Evolutionary conservation across 2,888 invertebrate species (phyloP), one percentile per base, ranked within the genome.

Genomic region (Rhagonycha fulva): DNA sequence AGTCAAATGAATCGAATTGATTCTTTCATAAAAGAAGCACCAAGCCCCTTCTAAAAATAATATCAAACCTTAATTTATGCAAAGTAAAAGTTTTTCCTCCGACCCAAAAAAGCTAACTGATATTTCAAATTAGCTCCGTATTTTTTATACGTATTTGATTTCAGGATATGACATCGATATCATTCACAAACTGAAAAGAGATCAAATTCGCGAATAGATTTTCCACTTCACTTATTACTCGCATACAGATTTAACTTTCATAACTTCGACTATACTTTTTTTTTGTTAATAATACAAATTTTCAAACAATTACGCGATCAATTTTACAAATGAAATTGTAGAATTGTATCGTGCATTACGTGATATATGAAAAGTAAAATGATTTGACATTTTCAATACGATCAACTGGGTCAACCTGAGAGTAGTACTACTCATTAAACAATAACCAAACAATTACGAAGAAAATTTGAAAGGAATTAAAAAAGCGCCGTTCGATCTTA

Each of bases 61-160:
- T 60, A 68, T 66, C 47, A 72, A 68, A 68, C 30, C 14, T 14
- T 74, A 74, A 74, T 74, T 74, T 74, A 74, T 74, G 68, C 69
- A 32, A 67, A 72, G 60, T 67, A 67, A 47, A 66, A 66, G 12
- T 66, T 66, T 66, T 66, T 24, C 19, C 63, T 66, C 19, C 26
- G 26, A 26, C 24, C 19, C 23, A 24, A 66, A 19, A 67, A 67
- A 67, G 14, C 67, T 67, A 67, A 73, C 68, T 68, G 47, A 70
- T 70, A 60, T 70, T 71, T 71, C 32, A 66, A 71, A 63, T 71
- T 71, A 62, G 71, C 32, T 68, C 9, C 14, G 14, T 28, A 24
- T 66, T 68, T 72, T 67, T 61, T 62, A 62, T 14, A 68, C 14
- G 28, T 23, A 26, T 72, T 72, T 68, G 72, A 68, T 72, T 72